phyloP scores from a whole-genome alignment of 2,113 vertebrate species.

The Podarcis raffonei region DNA sequence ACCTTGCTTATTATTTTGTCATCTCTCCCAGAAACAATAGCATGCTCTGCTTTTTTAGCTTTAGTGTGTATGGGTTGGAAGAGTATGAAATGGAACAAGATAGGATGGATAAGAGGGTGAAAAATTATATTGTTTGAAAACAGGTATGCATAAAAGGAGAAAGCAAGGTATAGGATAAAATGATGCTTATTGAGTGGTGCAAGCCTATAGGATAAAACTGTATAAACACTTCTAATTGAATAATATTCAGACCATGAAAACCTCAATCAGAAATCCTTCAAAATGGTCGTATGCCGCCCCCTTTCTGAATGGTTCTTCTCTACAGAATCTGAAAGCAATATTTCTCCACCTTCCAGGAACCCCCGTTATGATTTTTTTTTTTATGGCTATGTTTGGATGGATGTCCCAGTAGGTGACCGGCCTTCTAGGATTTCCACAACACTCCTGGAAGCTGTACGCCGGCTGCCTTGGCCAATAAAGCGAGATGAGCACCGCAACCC shows the following conservation, averaged over 20 bases:
- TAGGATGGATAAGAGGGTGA: background rate
- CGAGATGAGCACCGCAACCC: too few relatives aligned
- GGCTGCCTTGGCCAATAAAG: too few relatives aligned
- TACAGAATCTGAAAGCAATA: slow-evolving; percentile 31
- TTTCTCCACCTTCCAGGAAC: slow-evolving; percentile 10
- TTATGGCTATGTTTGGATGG: background rate
- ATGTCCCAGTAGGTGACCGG: slow-evolving; percentile 36
- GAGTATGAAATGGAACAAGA: background rate
- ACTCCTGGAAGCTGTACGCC: background rate
- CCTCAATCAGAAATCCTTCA: background rate
- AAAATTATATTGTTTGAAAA: background rate
- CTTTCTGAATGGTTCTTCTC: slow-evolving; percentile 20
- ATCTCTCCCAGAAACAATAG: background rate
- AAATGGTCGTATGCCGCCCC: background rate
- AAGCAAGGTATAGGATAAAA: background rate
- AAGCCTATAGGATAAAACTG: background rate
- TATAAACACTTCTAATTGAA: background rate
- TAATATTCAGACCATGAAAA: background rate
- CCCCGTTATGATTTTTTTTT: slow-evolving; percentile 36
- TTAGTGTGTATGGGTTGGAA: background rate
- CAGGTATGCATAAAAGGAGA: background rate
- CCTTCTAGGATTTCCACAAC: slow-evolving; percentile 28
- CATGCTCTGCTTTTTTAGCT: background rate
- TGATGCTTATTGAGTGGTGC: background rate
- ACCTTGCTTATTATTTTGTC: background rate